Base-by-base conservation (phyloP, 1,140 invertebrate species). In the Drosophila lacteicornis region DNA sequence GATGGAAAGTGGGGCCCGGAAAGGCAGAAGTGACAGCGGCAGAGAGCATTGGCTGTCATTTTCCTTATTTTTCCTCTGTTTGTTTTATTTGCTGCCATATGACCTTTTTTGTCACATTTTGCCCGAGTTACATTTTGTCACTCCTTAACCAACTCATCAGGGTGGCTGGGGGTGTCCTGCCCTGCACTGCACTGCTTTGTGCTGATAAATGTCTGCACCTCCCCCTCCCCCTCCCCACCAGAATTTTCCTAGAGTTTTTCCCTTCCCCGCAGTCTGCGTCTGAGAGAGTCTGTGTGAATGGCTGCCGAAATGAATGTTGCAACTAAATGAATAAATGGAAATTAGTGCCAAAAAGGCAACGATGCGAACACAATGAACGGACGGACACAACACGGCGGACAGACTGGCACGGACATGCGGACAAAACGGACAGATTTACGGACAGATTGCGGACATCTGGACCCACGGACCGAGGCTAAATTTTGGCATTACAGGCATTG, bases 271-370 rank as follows among this genome's bases (percentile, higher is more conserved):
- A 77, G 49, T 43, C 59, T 40, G 46, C 42, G 73, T 55, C 71
- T 53, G 65, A 43, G 56, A 51, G 58, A 42, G 59, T 66, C 53
- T 51, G 71, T 75, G 71, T 75, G 53, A 66, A 76, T 79, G 63
- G 70, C 76, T 86, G 75, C 53, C 71, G 71, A 76, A 86, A 86
- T 86, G 83, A 86, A 79, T 86, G 80, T 74, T 82, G 80, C 76
- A 86, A 86, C 83, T 80, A 87, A 86, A 86, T 88, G 84, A 86
- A 86, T 86, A 83, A 86, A 79, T 86, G 75, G 67, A 82, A 86
- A 87, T 86, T 86, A 86, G 84, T 86, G 69, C 60, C 69, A 65
- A 84, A 84, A 84, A 71, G 55, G 63, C 71, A 80, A 63, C 79
- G 62, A 62, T 69, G 61, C 71, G 63, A 59, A 75, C 62, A 80